phyloP scores from a whole-genome alignment of 2,113 vertebrate genomes.

The Ranitomeya imitator region DNA sequence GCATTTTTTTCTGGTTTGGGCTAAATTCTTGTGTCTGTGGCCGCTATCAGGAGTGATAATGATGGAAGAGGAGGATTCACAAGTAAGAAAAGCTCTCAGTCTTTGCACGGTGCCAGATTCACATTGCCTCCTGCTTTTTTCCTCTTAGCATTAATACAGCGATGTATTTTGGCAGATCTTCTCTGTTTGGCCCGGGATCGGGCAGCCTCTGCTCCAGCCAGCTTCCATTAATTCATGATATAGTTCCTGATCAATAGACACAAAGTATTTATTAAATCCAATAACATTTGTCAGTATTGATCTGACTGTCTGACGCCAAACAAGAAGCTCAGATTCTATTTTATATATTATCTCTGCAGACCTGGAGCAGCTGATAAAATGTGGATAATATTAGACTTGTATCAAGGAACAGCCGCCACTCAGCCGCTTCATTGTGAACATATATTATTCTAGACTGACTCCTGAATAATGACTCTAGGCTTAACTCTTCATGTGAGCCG shows the following conservation, averaged over 20 bases:
- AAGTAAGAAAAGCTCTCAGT: background rate
- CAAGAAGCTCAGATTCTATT: slow-evolving; percentile 50
- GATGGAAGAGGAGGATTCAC: background rate
- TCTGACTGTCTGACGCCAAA: slow-evolving; percentile 57
- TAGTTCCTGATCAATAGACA: slow-evolving; percentile 58
- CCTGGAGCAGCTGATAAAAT: slow-evolving; percentile 47
- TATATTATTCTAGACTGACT: slow-evolving; percentile 31
- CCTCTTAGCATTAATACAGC: slow-evolving; percentile 30
- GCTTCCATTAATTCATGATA: slow-evolving; percentile 58
- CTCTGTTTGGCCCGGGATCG: slow-evolving; percentile 25
- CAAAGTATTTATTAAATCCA: slow-evolving; percentile 60
- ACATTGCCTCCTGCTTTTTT: background rate
- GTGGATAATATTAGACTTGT: slow-evolving; percentile 44
- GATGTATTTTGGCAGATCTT: slow-evolving; percentile 45
- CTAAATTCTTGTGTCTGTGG: background rate
- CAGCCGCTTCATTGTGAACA: background rate
- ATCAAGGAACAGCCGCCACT: slow-evolving; percentile 7
- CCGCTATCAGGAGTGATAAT: background rate
- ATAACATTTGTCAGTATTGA: slow-evolving; percentile 59
- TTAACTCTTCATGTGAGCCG: background rate
- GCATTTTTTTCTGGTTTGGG: background rate
- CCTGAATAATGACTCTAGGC: background rate
- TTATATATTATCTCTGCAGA: slow-evolving; percentile 50
- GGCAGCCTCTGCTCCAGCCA: slow-evolving; percentile 40
- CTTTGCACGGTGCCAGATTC: background rate